Evolutionary conservation across 2,113 vertebrate genomes (phyloP).

Genomic region (Nycticryphes semicollaris): DNA sequence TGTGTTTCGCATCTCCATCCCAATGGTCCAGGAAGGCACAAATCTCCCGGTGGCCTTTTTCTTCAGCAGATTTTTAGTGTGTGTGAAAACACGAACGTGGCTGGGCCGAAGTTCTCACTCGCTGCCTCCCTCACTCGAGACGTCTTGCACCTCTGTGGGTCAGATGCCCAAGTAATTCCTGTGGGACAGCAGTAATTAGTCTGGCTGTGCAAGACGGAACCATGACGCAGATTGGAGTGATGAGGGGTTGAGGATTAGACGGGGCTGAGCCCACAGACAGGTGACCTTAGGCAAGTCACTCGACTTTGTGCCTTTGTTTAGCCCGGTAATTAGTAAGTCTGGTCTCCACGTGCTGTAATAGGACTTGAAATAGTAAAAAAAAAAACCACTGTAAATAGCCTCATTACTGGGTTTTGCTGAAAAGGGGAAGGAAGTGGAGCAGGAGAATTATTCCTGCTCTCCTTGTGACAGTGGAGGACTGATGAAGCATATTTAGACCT

Average conservation of each 20-base stretch:
- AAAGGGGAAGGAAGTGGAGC: background rate
- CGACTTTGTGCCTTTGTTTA: conserved; percentile 10
- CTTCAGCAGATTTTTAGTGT: background rate
- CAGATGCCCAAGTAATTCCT: background rate
- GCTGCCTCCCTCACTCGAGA: background rate
- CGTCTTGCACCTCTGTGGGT: background rate
- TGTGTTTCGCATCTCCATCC: background rate
- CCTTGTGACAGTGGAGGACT: background rate
- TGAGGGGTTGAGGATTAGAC: background rate
- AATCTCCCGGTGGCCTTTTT: background rate
- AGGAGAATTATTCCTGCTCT: background rate
- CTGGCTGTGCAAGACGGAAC: background rate
- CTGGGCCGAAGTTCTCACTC: background rate
- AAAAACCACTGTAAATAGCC: background rate
- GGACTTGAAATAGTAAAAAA: background rate
- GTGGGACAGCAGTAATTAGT: background rate
- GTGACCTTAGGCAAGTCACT: background rate
- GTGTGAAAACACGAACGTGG: background rate
- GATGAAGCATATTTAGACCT: background rate
- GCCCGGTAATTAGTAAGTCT: background rate
- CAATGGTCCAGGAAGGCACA: background rate
- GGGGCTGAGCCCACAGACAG: background rate
- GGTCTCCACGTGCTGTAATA: background rate
- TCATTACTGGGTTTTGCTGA: background rate
- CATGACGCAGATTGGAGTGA: background rate